A percentile compares a stretch with the other conserved stretches of the same genome.
Conservation (phyloP, 1,140 invertebrate genomes). For the Acyrthosiphon pisum region DNA sequence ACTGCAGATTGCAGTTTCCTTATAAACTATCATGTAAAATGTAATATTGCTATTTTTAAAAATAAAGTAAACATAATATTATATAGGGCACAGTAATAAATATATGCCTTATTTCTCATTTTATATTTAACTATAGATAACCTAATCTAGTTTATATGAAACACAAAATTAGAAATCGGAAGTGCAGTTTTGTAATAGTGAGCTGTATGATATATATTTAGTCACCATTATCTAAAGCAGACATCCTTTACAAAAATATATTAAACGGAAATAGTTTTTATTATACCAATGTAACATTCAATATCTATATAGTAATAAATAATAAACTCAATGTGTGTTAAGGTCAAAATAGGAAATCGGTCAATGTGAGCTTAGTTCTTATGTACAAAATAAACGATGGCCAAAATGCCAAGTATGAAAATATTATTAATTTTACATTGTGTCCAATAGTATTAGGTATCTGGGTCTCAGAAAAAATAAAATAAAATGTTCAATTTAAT, state of each 20-base stretch:
- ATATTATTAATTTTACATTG: background rate
- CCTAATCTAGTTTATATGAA: background rate
- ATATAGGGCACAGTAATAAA: background rate
- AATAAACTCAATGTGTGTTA: background rate
- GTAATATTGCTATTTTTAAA: background rate
- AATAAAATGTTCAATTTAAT: too few species aligned
- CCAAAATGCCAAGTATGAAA: background rate
- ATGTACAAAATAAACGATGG: background rate
- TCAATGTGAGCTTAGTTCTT: background rate
- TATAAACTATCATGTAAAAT: background rate
- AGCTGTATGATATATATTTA: too few species aligned
- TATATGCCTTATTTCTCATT: background rate
- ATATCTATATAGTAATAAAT: background rate
- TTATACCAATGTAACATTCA: background rate
- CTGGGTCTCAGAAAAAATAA: too few species aligned
- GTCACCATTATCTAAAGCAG: background rate
- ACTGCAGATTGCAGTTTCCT: too few species aligned
- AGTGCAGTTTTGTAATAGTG: background rate
- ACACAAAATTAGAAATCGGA: background rate
- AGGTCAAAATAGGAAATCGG: background rate
- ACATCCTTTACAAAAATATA: background rate
- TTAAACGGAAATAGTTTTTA: background rate
- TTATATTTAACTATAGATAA: background rate
- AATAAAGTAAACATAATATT: background rate
- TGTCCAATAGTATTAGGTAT: background rate